Percentiles rank a stretch among this genome's conserved stretches.
These are phyloP conservation scores for Hemitrygon akajei DNA, from an alignment of 2,797 vertebrate species.

Conservation along the genomic window DNA sequence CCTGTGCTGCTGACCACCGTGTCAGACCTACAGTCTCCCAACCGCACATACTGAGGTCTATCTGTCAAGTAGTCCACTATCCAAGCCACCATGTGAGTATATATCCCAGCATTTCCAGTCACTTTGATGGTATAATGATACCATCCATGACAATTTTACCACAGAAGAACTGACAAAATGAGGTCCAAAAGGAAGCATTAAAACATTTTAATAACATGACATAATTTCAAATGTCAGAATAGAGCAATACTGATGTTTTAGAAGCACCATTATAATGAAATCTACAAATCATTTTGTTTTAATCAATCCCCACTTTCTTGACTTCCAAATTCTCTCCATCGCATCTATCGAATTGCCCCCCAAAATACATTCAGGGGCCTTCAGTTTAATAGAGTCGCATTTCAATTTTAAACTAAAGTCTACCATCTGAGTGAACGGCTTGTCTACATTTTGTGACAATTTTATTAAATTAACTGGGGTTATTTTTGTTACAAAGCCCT, in stretches of 20 bases:
- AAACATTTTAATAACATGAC: neutral
- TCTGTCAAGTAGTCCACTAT: too few relatives aligned
- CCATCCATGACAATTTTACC: too few relatives aligned
- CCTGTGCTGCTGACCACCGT: too few relatives aligned
- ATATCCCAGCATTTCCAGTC: too few relatives aligned
- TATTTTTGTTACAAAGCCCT: neutral
- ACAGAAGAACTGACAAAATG: too few relatives aligned
- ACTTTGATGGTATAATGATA: too few relatives aligned
- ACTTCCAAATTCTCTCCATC: neutral
- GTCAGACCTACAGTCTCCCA: too few relatives aligned
- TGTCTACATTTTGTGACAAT: neutral
- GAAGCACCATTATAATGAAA: neutral
- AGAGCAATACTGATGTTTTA: neutral
- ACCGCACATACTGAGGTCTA: too few relatives aligned
- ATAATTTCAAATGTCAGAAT: neutral
- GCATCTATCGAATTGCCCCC: neutral
- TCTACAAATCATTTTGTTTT: neutral
- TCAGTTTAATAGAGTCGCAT: neutral
- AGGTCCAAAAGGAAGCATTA: neutral
- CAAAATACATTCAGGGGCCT: neutral
- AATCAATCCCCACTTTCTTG: neutral
- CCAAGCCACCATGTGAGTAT: too few relatives aligned
- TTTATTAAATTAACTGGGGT: conserved; percentile 1
- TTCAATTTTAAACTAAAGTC: neutral
- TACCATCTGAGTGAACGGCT: neutral